phyloP scores from a whole-genome alignment of 2,113 vertebrate species.

The Thermophis baileyi region DNA sequence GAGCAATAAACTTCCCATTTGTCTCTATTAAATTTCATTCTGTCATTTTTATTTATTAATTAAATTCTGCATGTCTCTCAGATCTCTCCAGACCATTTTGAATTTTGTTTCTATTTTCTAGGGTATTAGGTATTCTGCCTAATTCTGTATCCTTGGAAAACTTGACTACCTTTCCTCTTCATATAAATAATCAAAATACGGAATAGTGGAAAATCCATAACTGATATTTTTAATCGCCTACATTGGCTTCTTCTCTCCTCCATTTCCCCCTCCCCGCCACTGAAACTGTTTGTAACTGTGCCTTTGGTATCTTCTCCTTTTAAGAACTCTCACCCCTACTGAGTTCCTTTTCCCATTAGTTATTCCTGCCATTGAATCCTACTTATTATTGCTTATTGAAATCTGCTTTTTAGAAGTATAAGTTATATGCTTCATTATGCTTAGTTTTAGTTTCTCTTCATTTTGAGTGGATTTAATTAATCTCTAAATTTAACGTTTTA shows the following conservation, averaged over 20 bases:
- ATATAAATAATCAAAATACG: not conserved
- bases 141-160: not conserved
- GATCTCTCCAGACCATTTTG: not conserved
- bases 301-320: not conserved
- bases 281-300: not conserved
- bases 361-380: not conserved
- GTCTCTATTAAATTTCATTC: not conserved
- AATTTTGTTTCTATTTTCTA: not conserved
- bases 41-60: not conserved
- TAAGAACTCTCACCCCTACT: not conserved
- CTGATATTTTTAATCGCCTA: not conserved
- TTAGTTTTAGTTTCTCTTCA: not conserved
- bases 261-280: not conserved
- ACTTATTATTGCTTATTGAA: not conserved
- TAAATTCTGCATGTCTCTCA: not conserved
- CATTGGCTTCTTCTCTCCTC: not conserved
- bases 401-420: not conserved
- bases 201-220: not conserved
- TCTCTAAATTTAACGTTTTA: not conserved
- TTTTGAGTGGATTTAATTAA: not conserved
- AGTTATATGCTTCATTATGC: not conserved
- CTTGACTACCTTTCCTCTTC: not conserved
- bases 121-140: not conserved
- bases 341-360: not conserved
- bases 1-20: not conserved